Conservation (phyloP, 1,140 invertebrate species). For the Stenopsyche tienmushanensis region DNA sequence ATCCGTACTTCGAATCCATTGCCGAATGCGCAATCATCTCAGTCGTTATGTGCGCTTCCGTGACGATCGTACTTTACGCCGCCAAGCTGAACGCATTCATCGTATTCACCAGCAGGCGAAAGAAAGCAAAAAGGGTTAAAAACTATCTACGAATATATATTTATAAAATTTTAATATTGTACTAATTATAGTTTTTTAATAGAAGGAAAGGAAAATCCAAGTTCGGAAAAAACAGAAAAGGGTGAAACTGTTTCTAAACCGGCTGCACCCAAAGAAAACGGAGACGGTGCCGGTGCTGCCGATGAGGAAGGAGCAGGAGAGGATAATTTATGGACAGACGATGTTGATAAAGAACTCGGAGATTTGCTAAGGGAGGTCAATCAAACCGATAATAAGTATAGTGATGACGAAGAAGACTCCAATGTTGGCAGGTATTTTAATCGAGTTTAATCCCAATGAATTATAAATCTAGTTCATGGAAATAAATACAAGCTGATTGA, state of each 20-base stretch:
- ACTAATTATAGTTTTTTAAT: conserved; percentile 10
- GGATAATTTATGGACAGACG: conserved; percentile 67
- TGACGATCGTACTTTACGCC: conserved; percentile 67
- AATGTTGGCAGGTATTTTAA: conserved; percentile 46
- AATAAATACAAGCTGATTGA: no score
- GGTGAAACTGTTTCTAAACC: no score
- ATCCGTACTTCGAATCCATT: conserved; percentile 66
- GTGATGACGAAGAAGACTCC: conserved; percentile 71
- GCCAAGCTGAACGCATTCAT: conserved; percentile 67
- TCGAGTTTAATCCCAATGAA: not conserved
- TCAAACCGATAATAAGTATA: conserved; percentile 60
- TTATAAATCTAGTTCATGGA: not conserved
- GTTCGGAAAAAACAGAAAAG: not conserved
- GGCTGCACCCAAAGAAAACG: conserved; percentile 40
- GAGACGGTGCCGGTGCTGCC: conserved; percentile 37
- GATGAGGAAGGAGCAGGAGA: conserved; percentile 53
- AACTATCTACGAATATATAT: no score
- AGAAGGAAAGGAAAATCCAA: conserved; percentile 20
- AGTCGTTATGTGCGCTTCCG: conserved; percentile 72
- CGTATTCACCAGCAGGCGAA: conserved; percentile 57
- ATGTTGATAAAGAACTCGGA: conserved; percentile 73
- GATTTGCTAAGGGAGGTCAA: conserved; percentile 67
- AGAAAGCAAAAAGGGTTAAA: conserved; percentile 33
- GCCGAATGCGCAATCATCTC: conserved; percentile 67
- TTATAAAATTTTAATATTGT: not conserved